Evolutionary conservation across 2,113 vertebrate genomes (phyloP).

Genomic region (Rhea americana): DNA sequence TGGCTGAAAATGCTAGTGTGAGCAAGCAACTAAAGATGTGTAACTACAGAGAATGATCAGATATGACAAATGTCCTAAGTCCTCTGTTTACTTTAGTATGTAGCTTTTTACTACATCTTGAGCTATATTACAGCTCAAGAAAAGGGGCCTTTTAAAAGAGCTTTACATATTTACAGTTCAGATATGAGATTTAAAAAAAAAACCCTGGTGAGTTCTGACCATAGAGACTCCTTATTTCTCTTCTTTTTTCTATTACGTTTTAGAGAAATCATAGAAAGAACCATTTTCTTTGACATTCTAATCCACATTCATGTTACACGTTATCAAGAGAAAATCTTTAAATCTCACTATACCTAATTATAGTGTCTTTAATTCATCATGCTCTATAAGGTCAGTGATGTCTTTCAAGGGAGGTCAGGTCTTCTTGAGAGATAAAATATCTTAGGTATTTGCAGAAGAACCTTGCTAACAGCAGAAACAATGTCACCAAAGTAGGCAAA

Average conservation of each 20-base stretch:
- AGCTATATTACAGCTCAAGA: no score
- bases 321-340: neutral
- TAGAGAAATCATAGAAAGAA: neutral
- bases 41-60: neutral
- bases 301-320: neutral
- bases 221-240: fast-evolving
- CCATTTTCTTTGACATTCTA: fast-evolving
- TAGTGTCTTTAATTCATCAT: neutral
- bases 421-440: neutral
- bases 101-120: no score
- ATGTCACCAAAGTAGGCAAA: neutral
- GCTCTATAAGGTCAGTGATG: neutral
- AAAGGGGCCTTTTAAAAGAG: neutral
- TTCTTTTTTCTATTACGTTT: neutral
- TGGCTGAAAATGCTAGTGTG: neutral
- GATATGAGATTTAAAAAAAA: neutral
- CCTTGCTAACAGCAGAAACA: neutral
- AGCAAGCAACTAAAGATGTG: neutral
- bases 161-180: neutral
- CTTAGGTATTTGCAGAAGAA: neutral
- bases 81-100: no score
- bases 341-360: fast-evolving
- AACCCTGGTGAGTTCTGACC: neutral
- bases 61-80: neutral
- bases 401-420: neutral